phyloP scores from a whole-genome alignment of 1,140 invertebrate genomes.

The Aphidius gifuensis region DNA sequence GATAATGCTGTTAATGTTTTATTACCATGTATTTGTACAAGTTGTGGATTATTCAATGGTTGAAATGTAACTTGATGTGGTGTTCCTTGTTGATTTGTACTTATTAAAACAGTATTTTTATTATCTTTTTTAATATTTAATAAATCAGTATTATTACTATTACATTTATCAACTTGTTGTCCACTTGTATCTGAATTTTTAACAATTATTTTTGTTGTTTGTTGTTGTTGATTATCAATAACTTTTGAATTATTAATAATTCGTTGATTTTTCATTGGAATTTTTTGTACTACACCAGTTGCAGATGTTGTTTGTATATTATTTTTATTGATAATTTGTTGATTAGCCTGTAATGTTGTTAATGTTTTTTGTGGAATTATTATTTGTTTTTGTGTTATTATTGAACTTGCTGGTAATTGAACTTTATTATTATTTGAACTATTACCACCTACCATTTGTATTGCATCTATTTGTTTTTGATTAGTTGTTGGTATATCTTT shows the following conservation, averaged over 20 bases:
- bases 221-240: constrained; percentile 10
- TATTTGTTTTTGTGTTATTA: constrained; percentile 29
- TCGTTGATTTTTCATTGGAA: constrained; percentile 44
- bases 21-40: constrained; percentile 25
- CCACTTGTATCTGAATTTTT: background rate
- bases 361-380: constrained; percentile 29
- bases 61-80: constrained; percentile 11
- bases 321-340: background rate
- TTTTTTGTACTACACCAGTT: constrained; percentile 36
- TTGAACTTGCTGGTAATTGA: constrained; percentile 15
- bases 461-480: too few relatives aligned
- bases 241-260: constrained; percentile 28
- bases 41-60: constrained; percentile 26
- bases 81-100: constrained; percentile 35
- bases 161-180: constrained; percentile 2
- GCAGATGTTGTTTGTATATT: background rate
- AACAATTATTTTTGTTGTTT: constrained; percentile 29
- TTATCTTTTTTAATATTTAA: constrained; percentile 21
- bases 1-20: constrained; percentile 30
- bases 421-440: background rate
- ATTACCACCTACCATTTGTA: too few relatives aligned
- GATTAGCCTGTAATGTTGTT: constrained; percentile 18
- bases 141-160: background rate
- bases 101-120: constrained; percentile 32
- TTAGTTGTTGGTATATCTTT: too few relatives aligned